These are phyloP conservation scores for Entomyzon cyanotis DNA, from an alignment of 2,113 vertebrate genomes.

Conservation along the genomic window DNA sequence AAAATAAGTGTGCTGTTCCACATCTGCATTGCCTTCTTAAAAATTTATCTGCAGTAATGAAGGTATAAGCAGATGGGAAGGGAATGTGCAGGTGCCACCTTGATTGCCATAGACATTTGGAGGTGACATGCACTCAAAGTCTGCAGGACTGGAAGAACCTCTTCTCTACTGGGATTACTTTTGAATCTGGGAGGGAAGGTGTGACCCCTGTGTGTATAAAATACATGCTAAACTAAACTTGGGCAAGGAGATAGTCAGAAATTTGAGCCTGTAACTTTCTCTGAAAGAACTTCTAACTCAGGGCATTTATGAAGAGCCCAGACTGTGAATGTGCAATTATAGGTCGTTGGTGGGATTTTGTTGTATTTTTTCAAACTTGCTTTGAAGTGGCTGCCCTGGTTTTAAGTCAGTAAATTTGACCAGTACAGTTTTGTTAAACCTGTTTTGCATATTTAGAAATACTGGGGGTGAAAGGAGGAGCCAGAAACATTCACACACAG, in stretches of 20 bases:
- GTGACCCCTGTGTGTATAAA: neutral
- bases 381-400: neutral
- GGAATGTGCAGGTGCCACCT: neutral
- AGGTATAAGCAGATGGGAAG: neutral
- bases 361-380: neutral
- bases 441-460: neutral
- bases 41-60: neutral
- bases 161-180: neutral
- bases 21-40: neutral
- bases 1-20: neutral
- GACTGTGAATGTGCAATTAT: neutral
- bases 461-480: rapidly evolving
- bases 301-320: rapidly evolving
- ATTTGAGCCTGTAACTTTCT: neutral
- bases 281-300: neutral
- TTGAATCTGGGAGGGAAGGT: neutral
- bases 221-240: neutral
- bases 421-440: neutral
- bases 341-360: neutral
- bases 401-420: neutral
- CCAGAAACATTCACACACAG: neutral
- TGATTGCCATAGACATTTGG: neutral
- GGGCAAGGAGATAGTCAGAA: neutral
- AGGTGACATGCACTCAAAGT: neutral
- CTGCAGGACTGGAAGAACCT: neutral